Base-by-base conservation (phyloP, 2,113 vertebrate genomes). In the Stomatorhinus ivindoensis region DNA sequence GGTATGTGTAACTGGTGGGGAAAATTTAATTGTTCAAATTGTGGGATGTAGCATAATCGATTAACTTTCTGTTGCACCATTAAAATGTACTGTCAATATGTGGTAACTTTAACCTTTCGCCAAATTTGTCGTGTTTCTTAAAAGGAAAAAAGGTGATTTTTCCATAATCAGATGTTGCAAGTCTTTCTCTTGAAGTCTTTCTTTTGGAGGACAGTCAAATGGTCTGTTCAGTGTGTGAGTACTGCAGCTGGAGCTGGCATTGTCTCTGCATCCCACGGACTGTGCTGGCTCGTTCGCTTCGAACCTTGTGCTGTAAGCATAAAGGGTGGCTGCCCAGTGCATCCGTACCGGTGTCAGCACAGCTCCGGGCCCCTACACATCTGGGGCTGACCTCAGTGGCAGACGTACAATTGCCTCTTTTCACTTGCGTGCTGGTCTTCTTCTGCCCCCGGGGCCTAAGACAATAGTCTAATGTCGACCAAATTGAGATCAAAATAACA, bases 351-450 rank as follows among this genome's bases (percentile, higher is more conserved):
- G 95, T 95, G 96, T 96, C 96, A 94, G 96, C 95, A 94, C 35
- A 8, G 93, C 90, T 94, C 93, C 93, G 89, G 39, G 24, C 82
- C 82, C 39, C 44, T 95, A 94, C 95, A 92, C 95, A 97, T 97
- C 97, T 98, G 96, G 93, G 93, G 90, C 91, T 95, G 95, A 96
- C 95, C 94, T 94, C 92, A 96, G 94, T 93, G 95, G 93, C 94
- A 88, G 90, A 92, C 88, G 85, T 86, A 94, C 94, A 95, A 93
- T 95, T 90, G 76, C 86, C 90, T 46, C 58, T 86, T 90, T 85
- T 90, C 73, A 80, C 50, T 83, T 9, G n/a, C 61, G 17, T 51
- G n/a, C 86, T 88, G 89, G 92, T 94, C 94, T 15, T 84, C 76
- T 61, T 39, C 87, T 65, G 55, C 65, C 11, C 50, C 83, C 39